phyloP scores from a whole-genome alignment of 2,113 vertebrate genomes.

The Laticauda laticaudata region DNA sequence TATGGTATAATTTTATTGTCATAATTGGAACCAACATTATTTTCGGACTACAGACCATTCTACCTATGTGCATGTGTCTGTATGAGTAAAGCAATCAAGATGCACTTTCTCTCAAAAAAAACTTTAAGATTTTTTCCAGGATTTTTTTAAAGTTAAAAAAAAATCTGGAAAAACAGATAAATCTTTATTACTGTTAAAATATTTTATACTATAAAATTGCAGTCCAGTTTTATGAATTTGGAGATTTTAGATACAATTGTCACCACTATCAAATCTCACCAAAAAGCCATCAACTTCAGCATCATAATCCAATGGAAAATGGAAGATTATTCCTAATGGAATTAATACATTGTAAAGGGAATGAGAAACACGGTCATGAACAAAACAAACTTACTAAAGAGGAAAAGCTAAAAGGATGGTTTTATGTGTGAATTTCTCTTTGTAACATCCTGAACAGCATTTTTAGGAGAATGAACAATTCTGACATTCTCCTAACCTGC shows the following conservation, averaged over 20 bases:
- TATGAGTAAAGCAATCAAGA: constrained; percentile 35
- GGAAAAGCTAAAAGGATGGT: not conserved
- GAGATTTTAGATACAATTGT: not conserved
- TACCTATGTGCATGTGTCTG: constrained; percentile 3
- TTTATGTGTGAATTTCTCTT: not conserved
- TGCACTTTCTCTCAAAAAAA: not conserved
- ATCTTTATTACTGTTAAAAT: not conserved
- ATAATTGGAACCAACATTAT: constrained; percentile 62
- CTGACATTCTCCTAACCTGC: not conserved
- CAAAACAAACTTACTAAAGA: not conserved
- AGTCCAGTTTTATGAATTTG: not conserved
- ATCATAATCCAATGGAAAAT: not conserved
- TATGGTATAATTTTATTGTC: constrained; percentile 63
- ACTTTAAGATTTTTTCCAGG: not conserved
- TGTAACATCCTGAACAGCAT: not conserved
- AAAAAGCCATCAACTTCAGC: not conserved
- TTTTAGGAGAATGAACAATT: too few species aligned
- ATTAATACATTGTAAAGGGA: not conserved
- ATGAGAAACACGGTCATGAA: not conserved
- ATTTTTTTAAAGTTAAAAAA: not conserved
- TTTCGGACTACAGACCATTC: constrained; percentile 58
- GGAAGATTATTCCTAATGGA: not conserved
- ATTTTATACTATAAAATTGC: not conserved
- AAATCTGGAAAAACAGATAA: not conserved
- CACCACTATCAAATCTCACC: not conserved